These are phyloP conservation scores for Nasonia vitripennis DNA, from an alignment of 1,140 invertebrate species.

Conservation along the genomic window DNA sequence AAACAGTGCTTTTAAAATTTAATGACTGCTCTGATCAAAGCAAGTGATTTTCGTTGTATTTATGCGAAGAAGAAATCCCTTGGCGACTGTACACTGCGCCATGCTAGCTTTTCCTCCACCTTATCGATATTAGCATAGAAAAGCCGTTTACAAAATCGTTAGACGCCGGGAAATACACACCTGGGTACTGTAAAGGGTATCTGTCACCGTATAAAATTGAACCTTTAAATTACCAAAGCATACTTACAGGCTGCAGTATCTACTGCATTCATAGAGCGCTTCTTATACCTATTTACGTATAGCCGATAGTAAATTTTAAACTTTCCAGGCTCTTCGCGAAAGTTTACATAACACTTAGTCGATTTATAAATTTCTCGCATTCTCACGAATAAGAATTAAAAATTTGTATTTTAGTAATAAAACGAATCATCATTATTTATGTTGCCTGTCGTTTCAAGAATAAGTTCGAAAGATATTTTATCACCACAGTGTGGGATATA, in stretches of 20 bases:
- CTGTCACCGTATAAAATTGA: constrained; percentile 66
- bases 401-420: too few species aligned
- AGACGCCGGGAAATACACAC: constrained; percentile 67
- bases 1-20: neutral
- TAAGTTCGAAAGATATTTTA: too few species aligned
- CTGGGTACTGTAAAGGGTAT: constrained; percentile 69
- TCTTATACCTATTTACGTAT: constrained; percentile 5
- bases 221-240: constrained; percentile 65
- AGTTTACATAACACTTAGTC: neutral
- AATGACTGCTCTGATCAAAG: constrained; percentile 56
- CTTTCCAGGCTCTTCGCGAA: neutral
- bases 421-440: too few species aligned
- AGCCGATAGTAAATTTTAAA: neutral
- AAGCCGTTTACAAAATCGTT: constrained; percentile 74
- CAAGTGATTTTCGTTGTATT: constrained; percentile 65
- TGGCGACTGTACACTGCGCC: constrained; percentile 55
- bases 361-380: too few species aligned
- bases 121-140: constrained; percentile 74
- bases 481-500: neutral
- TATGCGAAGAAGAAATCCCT: constrained; percentile 59
- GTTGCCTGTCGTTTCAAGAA: too few species aligned
- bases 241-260: constrained; percentile 27
- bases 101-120: constrained; percentile 63
- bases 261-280: neutral
- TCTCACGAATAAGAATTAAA: too few species aligned